Base-by-base conservation (phyloP, 2,113 vertebrate species). In the Clinocottus analis region DNA sequence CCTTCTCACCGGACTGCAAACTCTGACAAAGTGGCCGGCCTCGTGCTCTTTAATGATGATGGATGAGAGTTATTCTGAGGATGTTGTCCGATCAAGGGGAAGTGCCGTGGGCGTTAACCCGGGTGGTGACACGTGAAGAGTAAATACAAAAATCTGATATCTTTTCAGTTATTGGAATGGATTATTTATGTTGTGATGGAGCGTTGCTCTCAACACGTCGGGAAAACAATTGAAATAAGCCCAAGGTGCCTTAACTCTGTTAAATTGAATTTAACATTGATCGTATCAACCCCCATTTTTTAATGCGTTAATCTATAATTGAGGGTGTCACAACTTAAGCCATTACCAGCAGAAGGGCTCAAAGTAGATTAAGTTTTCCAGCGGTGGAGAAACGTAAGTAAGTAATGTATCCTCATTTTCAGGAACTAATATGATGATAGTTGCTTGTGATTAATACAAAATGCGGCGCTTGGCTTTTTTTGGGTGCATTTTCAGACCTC, bases 31-130 rank as follows among this genome's bases (percentile, higher is more conserved):
- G 77, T 79, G 74, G 45, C 77, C 2, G 31, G 62, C 69, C 69
- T 70, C 0, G 21, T 75, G 71, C 61, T 66, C 84, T 87, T 85
- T 90, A 90, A 92, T 87, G 85, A 90, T 88, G 91, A 93, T 64
- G 37, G 80, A 91, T 72, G 80, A 73, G 83, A 16, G 67, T 82
- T 73, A 89, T 85, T 68, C 76, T 55, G 73, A 78, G 75, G 79
- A 90, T 83, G 84, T 41, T 87, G 82, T 90, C 78, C 89, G 75
- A 83, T 74, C 63, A 75, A n/a, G 31, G 56, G 69, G 71, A 75
- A 56, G 55, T 56, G 45, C 62, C 16, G 79, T 45, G 70, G 83
- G 84, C 65, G 78, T 80, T 75, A 80, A 73, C 66, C 72, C 41
- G 73, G 33, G 72, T 60, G 69, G 49, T 79, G 75, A 85, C 78